These are phyloP conservation scores for Ceratina calcarata DNA, from an alignment of 1,140 invertebrate species.

Conservation along the genomic window DNA sequence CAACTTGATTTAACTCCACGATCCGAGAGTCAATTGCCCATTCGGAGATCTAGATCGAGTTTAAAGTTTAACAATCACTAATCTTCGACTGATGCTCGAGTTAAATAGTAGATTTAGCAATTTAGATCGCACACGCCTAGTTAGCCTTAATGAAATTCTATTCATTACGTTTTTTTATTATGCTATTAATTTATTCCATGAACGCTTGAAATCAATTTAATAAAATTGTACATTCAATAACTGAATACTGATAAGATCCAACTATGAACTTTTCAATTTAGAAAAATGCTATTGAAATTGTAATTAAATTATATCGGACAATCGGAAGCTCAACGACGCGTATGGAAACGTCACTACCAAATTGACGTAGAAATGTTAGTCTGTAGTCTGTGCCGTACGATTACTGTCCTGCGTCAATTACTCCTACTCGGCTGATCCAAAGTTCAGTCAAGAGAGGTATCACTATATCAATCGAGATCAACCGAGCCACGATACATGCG, in stretches of 20 bases:
- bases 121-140: background rate
- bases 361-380: background rate
- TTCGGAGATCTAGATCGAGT: constrained; percentile 15
- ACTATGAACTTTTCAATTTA: too few relatives aligned
- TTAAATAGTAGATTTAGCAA: background rate
- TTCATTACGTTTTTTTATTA: background rate
- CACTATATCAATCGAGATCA: background rate
- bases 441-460: background rate
- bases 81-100: background rate
- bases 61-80: constrained; percentile 35
- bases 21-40: constrained; percentile 33
- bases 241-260: too few relatives aligned
- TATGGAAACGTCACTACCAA: background rate
- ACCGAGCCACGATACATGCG: too few relatives aligned
- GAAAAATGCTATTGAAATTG: background rate
- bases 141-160: background rate
- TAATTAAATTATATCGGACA: background rate
- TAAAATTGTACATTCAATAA: too few relatives aligned
- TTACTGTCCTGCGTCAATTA: background rate
- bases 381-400: background rate
- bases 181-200: too few relatives aligned
- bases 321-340: background rate
- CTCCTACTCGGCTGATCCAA: background rate
- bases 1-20: constrained; percentile 23
- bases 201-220: too few relatives aligned